Evolutionary conservation across 2,797 vertebrate genomes (phyloP), one percentile per base, ranked within the genome.

Genomic region (Gallinago nigripennis): DNA sequence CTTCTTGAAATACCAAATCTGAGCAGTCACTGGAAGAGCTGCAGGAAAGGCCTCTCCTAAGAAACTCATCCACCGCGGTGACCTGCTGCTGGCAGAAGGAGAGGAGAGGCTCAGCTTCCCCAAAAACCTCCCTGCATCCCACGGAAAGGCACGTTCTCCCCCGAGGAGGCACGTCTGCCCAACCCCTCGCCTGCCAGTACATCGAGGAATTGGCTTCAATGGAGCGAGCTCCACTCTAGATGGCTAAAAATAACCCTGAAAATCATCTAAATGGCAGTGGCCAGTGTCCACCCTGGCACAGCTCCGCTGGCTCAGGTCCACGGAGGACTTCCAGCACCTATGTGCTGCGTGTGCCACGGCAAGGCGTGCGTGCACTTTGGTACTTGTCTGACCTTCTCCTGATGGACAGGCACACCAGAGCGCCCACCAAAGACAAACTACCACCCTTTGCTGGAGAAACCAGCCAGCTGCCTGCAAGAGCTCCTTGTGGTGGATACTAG

Each of bases 261-360:
- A 90, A 78, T 51, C 46, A 85, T 50, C 54, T 54, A 43, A 50
- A 72, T 5, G 16, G 69, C 51, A 28, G 46, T 37, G 48, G 58
- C 61, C 87, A 83, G 23, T 6, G 33, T 48, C 63, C 61, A 84
- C 30, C 33, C 50, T 50, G 70, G 57, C 65, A 92, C 53, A 51
- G 51, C 70, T 58, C 76, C 3, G 3, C 50, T 3, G 2, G 77
- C 43, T 72, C 50, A 17, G 30, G 25, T 48, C 46, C 75, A 23
- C 1, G 12, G 30, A 82, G 64, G 58, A 68, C 12, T 25, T 75
- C 37, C 46, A 57, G 68, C 51, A 19, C 25, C 2, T 0, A 28
- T 2, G 0, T 13, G 46, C 75, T 9, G 45, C 0, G 0, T 39
- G 48, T 39, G 31, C 20, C 51, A 51, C 50, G n/a, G 30, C 41